A percentile compares a stretch with the other conserved stretches of the same genome.
Evolutionary conservation across 2,797 vertebrate genomes (phyloP).

Genomic region (Protonibea diacanthus): DNA sequence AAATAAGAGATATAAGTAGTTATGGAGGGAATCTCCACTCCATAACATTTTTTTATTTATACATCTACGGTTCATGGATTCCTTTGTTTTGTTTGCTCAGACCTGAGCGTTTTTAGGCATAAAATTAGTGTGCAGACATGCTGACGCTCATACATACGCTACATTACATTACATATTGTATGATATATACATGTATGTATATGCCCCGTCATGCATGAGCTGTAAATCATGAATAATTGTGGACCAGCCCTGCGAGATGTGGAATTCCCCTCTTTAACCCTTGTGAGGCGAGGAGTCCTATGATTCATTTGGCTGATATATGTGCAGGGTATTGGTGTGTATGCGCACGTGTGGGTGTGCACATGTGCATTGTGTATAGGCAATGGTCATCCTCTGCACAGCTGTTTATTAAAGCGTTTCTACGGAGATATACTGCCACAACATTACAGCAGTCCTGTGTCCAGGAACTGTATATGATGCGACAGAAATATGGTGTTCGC

Average conservation of each 20-base stretch:
- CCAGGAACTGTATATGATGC: slow-evolving; percentile 16
- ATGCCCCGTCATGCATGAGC: slow-evolving; percentile 43
- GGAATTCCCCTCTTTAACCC: slow-evolving; percentile 77
- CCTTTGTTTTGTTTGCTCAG: slow-evolving; percentile 16
- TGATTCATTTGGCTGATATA: slow-evolving; percentile 58
- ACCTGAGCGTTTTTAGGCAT: slow-evolving; percentile 10
- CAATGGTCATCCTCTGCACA: slow-evolving; percentile 50
- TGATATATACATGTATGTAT: slow-evolving; percentile 25
- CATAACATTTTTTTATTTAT: slow-evolving; percentile 9
- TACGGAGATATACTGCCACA: slow-evolving; percentile 55
- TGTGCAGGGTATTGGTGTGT: slow-evolving; percentile 27
- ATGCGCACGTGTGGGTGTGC: slow-evolving; percentile 30
- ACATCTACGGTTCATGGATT: slow-evolving; percentile 3
- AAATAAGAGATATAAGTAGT: slow-evolving; percentile 21
- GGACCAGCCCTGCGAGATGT: slow-evolving; percentile 47
- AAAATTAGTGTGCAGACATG: slow-evolving; percentile 24
- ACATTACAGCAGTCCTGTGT: slow-evolving; percentile 35
- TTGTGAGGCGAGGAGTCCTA: slow-evolving; percentile 48
- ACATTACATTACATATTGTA: slow-evolving; percentile 11
- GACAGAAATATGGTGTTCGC: slow-evolving; percentile 1
- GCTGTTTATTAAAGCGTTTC: slow-evolving; percentile 69
- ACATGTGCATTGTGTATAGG: slow-evolving; percentile 45
- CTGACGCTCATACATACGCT: slow-evolving; percentile 6
- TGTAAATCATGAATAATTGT: slow-evolving; percentile 60
- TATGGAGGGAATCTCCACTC: slow-evolving; percentile 9